phyloP scores from a whole-genome alignment of 2,113 vertebrate species.

The Corydoras sp. region DNA sequence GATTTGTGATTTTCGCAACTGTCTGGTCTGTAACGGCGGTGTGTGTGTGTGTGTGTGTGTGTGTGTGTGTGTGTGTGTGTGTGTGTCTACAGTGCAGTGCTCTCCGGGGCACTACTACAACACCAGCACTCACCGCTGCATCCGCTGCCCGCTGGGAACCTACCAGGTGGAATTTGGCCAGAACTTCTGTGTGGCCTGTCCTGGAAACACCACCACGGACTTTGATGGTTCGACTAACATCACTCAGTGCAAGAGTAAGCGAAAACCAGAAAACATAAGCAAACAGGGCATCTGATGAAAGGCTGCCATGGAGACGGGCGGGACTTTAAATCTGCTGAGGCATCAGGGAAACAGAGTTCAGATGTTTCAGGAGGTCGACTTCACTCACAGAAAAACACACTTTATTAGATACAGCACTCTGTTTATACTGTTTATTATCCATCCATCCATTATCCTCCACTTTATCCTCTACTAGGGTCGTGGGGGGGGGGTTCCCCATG shows the following conservation, averaged over 20 bases:
- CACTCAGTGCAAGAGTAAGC: conserved; percentile 94
- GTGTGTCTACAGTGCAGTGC: conserved; percentile 77
- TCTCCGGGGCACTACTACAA: conserved; percentile 97
- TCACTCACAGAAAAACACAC: no score
- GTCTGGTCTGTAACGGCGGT: no score
- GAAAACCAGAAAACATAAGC: not conserved
- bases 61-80: not conserved
- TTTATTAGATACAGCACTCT: no score
- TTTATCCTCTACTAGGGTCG: no score
- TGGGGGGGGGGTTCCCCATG: no score
- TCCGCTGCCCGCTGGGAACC: conserved; percentile 81
- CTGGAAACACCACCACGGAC: conserved; percentile 93
- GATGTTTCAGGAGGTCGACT: no score
- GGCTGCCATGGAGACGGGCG: not conserved
- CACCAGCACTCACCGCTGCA: conserved; percentile 89
- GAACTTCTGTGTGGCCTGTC: conserved; percentile 85
- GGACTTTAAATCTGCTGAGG: not conserved
- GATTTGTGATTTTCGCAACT: no score
- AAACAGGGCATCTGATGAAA: not conserved
- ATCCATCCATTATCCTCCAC: no score
- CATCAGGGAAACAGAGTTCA: no score
- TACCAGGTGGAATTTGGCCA: conserved; percentile 93
- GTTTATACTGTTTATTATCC: no score
- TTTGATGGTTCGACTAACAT: conserved; percentile 94
- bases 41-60: no score